A percentile compares a stretch with the other conserved stretches of the same genome.
Conservation (phyloP, 2,888 invertebrate genomes). For the Mimas tiliae region DNA sequence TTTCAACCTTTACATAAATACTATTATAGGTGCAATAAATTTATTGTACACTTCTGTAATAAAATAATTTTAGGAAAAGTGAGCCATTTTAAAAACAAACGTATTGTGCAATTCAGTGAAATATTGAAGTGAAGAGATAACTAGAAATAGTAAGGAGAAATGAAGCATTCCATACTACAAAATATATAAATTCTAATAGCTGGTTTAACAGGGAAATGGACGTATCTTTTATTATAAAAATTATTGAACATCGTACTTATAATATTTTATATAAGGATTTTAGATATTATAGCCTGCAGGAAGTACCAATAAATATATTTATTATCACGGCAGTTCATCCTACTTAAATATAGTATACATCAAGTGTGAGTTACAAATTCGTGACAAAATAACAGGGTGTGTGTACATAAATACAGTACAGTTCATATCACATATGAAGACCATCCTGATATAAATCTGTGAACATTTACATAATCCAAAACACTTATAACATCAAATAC, state of each 20-base stretch:
- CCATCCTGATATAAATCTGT: constrained; percentile 48
- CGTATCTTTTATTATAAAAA: constrained; percentile 62
- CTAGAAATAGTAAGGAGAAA: constrained; percentile 81
- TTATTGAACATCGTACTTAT: constrained; percentile 58
- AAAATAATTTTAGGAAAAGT: constrained; percentile 79
- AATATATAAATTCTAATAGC: constrained; percentile 79
- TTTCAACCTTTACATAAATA: constrained; percentile 61
- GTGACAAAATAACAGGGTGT: constrained; percentile 52
- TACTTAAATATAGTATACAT: constrained; percentile 59
- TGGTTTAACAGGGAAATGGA: constrained; percentile 85
- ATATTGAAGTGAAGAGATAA: constrained; percentile 79
- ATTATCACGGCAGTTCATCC: constrained; percentile 46
- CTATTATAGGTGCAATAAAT: constrained; percentile 70
- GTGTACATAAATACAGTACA: constrained; percentile 50
- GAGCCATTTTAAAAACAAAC: constrained; percentile 84
- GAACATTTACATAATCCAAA: constrained; percentile 49
- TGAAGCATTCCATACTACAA: constrained; percentile 84
- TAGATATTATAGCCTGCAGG: constrained; percentile 59
- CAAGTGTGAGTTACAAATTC: constrained; percentile 58
- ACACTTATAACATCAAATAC: constrained; percentile 58
- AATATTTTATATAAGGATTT: constrained; percentile 47
- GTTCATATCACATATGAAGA: constrained; percentile 39
- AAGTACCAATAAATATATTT: constrained; percentile 54
- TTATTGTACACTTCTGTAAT: constrained; percentile 63
- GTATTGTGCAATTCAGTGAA: constrained; percentile 82